Base-by-base conservation (phyloP, 2,113 vertebrate species). In the Cyprinodon tularosa region DNA sequence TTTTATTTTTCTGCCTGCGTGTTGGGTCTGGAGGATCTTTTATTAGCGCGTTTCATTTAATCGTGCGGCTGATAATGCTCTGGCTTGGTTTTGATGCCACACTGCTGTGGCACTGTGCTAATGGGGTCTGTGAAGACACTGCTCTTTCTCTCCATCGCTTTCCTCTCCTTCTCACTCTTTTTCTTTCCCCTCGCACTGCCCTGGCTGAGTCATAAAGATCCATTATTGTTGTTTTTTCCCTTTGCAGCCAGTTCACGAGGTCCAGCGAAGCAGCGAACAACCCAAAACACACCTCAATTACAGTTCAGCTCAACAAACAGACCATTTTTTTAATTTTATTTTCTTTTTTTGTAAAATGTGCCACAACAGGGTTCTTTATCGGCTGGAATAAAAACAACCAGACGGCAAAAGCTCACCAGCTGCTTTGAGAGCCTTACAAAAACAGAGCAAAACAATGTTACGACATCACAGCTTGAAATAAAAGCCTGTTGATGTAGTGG, bases 41-140 rank as follows among this genome's bases (percentile, higher is more conserved):
- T 95, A 93, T 95, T 93, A 88, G 91, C 78, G 80, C 57, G 78
- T 90, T 94, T 94, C 89, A 92, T 93, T 91, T 92, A 84, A 94
- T 90, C 83, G 74, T 71, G 74, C 76, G 82, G 81, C 82, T 91
- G 91, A 94, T 95, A 95, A 94, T 93, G 90, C 89, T 94, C 76
- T 7, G 62, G 88, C 87, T 91, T 83, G 86, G 82, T 91, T 91
- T 93, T 90, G 91, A 91, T 70, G 83, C 85, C 70, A 76, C 83
- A 84, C 93, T 80, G 89, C 90, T 71, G 81, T 90, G 93, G 92
- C 93, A 90, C 93, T 82, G 92, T 71, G 80, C 92, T 95, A 95
- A 93, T 91, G 89, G 92, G 92, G 86, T 90, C 87, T 90, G 83
- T 81, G 88, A 91, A 93, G 92, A 78, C 81, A 82, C 87, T 77